Evolutionary conservation across 1,140 invertebrate species (phyloP).

Genomic region (Drosophila nasuta): DNA sequence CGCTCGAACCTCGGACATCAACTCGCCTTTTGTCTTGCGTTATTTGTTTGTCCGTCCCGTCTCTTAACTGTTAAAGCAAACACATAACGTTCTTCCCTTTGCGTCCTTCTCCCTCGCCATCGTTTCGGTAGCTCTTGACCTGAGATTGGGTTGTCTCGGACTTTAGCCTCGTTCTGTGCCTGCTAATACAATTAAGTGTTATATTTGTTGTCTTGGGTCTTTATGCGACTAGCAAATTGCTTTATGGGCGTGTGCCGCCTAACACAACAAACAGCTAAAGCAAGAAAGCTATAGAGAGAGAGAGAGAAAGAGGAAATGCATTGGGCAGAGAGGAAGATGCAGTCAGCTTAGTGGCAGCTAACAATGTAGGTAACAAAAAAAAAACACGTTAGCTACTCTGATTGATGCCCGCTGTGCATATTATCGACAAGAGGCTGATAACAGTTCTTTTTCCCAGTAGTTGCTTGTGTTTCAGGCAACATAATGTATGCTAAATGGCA

Average conservation of each 20-base stretch:
- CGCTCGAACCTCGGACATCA: not conserved
- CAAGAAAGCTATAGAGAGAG: not conserved
- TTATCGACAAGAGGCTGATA: constrained; percentile 5
- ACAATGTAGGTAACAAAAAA: constrained; percentile 1
- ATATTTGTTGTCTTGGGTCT: constrained; percentile 74
- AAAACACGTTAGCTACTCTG: not conserved
- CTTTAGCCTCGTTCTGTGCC: constrained; percentile 6
- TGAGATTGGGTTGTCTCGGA: constrained; percentile 12
- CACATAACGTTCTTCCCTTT: constrained; percentile 1
- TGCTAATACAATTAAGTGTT: constrained; percentile 82
- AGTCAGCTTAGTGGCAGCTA: no score
- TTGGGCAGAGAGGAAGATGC: not conserved
- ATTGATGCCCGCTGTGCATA: constrained; percentile 10
- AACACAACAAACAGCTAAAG: constrained; percentile 53
- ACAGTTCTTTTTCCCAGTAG: not conserved
- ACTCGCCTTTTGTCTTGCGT: constrained; percentile 28
- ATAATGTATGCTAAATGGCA: not conserved
- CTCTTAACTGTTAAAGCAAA: constrained; percentile 47
- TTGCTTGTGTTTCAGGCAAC: not conserved
- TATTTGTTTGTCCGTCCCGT: constrained; percentile 40
- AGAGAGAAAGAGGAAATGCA: not conserved
- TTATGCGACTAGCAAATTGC: constrained; percentile 76
- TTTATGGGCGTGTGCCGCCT: constrained; percentile 77
- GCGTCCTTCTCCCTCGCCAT: not conserved
- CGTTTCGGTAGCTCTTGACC: constrained; percentile 24